These are phyloP conservation scores for Nycticryphes semicollaris DNA, from an alignment of 2,113 vertebrate species.

Conservation along the genomic window DNA sequence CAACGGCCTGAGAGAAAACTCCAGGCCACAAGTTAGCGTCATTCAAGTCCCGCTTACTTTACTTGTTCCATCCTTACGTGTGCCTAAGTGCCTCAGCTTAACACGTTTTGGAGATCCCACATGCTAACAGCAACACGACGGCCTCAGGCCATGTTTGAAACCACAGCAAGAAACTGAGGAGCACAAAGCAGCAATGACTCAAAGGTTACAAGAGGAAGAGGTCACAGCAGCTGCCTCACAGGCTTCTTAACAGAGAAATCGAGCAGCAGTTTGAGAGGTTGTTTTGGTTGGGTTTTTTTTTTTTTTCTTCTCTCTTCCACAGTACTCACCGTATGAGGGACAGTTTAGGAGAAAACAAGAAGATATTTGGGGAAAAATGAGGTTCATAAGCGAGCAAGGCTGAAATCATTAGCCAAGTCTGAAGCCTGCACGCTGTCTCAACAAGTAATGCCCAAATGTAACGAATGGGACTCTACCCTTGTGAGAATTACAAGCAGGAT, in stretches of 20 bases:
- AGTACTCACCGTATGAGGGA: not conserved
- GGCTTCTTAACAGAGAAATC: not conserved
- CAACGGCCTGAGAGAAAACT: not conserved
- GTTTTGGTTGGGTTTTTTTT: not conserved
- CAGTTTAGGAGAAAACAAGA: not conserved
- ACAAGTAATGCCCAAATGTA: not conserved
- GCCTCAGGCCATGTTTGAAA: not conserved
- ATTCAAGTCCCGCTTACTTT: not conserved
- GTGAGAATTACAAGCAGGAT: not conserved
- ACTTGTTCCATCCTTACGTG: not conserved
- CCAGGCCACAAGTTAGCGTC: not conserved
- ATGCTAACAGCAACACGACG: not conserved
- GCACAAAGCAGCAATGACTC: not conserved
- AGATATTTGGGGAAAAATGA: not conserved
- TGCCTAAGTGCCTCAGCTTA: not conserved
- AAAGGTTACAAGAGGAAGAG: not conserved
- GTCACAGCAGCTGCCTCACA: not conserved
- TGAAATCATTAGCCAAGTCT: not conserved
- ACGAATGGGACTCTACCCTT: not conserved
- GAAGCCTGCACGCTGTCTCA: not conserved
- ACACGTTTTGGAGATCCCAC: not conserved
- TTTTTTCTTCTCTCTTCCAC: accelerated
- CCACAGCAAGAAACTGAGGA: not conserved
- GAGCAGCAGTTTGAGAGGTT: not conserved
- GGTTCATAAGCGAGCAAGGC: not conserved